These are phyloP conservation scores for Trypoxylon attenuatum DNA, from an alignment of 2,888 invertebrate genomes.

Conservation along the genomic window DNA sequence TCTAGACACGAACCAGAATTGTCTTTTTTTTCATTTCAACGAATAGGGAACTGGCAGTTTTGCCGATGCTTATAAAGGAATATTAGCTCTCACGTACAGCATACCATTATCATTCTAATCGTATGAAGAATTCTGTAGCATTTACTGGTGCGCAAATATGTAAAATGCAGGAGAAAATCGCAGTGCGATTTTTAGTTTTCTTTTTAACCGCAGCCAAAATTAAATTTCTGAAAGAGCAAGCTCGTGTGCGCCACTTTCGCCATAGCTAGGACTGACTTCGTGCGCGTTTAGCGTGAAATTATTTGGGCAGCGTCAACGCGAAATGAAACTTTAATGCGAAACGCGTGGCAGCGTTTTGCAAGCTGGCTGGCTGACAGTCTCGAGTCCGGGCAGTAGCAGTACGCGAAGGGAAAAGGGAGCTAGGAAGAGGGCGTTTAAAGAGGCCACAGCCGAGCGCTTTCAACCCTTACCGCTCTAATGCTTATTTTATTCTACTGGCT, in stretches of 20 bases:
- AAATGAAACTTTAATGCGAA: slow-evolving; percentile 51
- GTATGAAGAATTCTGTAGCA: too few relatives aligned
- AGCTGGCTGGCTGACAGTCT: slow-evolving; percentile 27
- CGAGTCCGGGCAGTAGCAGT: slow-evolving; percentile 13
- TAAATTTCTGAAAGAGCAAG: slow-evolving; percentile 31
- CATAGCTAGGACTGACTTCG: background rate
- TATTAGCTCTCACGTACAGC: too few relatives aligned
- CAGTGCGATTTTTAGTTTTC: background rate
- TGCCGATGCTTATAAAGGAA: too few relatives aligned
- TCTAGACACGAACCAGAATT: too few relatives aligned
- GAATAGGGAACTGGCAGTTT: too few relatives aligned
- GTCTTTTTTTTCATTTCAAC: too few relatives aligned
- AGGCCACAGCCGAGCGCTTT: slow-evolving; percentile 36
- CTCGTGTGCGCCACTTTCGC: slow-evolving; percentile 25
- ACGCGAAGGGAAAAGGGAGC: slow-evolving; percentile 12
- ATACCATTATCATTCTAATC: too few relatives aligned
- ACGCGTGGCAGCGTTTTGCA: slow-evolving; percentile 26
- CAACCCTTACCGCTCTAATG: slow-evolving; percentile 28
- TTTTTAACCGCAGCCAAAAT: slow-evolving; percentile 21
- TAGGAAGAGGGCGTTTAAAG: slow-evolving; percentile 28
- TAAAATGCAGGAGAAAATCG: too few relatives aligned
- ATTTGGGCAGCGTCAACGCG: slow-evolving; percentile 48
- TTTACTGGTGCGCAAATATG: too few relatives aligned
- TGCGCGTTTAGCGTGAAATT: slow-evolving; percentile 51
- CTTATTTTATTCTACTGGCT: slow-evolving; percentile 30